phyloP scores from a whole-genome alignment of 2,888 invertebrate genomes.

The Parasteatoda lunata region DNA sequence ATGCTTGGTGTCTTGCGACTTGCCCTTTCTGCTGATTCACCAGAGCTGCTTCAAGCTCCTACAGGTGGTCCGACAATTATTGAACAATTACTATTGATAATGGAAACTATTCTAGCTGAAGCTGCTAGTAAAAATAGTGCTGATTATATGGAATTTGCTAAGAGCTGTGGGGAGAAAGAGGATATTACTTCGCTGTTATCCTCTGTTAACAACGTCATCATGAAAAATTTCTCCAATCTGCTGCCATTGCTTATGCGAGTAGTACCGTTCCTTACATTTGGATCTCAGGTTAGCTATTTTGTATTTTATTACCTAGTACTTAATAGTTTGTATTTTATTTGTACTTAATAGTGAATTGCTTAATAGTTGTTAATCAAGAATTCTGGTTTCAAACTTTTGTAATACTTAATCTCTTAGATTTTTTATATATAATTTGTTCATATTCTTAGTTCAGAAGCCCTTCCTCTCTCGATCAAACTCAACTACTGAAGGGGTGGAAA shows the following conservation, averaged over 20 bases:
- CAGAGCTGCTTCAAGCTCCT: constrained; percentile 77
- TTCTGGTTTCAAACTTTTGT: no score
- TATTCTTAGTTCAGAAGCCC: no score
- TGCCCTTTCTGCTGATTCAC: constrained; percentile 73
- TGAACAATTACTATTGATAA: constrained; percentile 92
- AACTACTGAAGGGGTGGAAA: no score
- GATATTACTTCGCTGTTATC: constrained; percentile 79
- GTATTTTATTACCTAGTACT: no score
- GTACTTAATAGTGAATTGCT: no score
- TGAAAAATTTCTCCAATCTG: constrained; percentile 57
- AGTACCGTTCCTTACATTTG: constrained; percentile 95
- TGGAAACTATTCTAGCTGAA: constrained; percentile 94
- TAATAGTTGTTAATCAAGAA: no score
- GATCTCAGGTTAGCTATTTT: constrained; percentile 79
- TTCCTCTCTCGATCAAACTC: no score
- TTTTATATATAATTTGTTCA: no score
- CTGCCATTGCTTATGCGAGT: constrained; percentile 83
- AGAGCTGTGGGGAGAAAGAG: constrained; percentile 91
- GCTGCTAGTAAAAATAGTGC: constrained; percentile 90
- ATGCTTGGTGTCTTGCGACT: constrained; percentile 87
- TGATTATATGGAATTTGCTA: constrained; percentile 88
- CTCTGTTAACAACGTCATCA: constrained; percentile 46
- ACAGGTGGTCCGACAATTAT: constrained; percentile 80
- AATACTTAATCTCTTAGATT: no score
- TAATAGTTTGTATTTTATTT: no score